Evolutionary conservation across 2,797 vertebrate species (phyloP).

Genomic region (Brotula barbata): DNA sequence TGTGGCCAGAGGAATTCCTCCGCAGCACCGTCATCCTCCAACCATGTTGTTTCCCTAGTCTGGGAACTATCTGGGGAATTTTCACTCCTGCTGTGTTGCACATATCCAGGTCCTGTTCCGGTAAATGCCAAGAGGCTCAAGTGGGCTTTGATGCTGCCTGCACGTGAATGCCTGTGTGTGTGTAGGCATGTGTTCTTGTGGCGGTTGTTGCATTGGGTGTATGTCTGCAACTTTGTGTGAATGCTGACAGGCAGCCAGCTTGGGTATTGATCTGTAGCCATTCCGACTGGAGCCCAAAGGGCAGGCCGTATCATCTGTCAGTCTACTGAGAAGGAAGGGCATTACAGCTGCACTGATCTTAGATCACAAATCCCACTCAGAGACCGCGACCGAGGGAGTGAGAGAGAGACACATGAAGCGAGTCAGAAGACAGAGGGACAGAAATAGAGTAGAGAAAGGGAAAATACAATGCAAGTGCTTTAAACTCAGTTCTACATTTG

Average conservation of each 20-base stretch:
- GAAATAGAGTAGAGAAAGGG: slow-evolving; percentile 35
- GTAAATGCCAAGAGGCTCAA: slow-evolving; percentile 55
- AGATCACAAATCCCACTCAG: slow-evolving; percentile 62
- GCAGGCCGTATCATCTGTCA: slow-evolving; percentile 71
- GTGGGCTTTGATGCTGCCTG: slow-evolving; percentile 60
- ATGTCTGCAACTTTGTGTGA: slow-evolving; percentile 33
- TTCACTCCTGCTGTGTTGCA: slow-evolving; percentile 50
- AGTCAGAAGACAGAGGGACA: background rate
- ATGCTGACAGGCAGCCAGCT: slow-evolving; percentile 67
- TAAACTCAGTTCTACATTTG: too few relatives aligned
- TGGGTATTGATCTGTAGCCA: slow-evolving; percentile 72
- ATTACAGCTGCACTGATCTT: slow-evolving; percentile 63
- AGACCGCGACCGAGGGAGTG: background rate
- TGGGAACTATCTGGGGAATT: slow-evolving; percentile 62
- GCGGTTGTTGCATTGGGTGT: slow-evolving; percentile 2
- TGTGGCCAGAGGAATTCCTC: slow-evolving; percentile 37
- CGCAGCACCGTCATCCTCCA: slow-evolving; percentile 45
- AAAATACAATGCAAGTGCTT: slow-evolving; percentile 6
- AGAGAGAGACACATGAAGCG: slow-evolving; percentile 4
- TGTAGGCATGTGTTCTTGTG: background rate
- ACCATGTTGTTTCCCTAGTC: slow-evolving; percentile 25
- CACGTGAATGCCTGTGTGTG: slow-evolving; percentile 27
- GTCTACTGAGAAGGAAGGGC: slow-evolving; percentile 67
- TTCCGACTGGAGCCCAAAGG: slow-evolving; percentile 67
- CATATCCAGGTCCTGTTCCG: slow-evolving; percentile 68